phyloP scores from a whole-genome alignment of 2,797 vertebrate species.

The Phrynocephalus vlangalii region DNA sequence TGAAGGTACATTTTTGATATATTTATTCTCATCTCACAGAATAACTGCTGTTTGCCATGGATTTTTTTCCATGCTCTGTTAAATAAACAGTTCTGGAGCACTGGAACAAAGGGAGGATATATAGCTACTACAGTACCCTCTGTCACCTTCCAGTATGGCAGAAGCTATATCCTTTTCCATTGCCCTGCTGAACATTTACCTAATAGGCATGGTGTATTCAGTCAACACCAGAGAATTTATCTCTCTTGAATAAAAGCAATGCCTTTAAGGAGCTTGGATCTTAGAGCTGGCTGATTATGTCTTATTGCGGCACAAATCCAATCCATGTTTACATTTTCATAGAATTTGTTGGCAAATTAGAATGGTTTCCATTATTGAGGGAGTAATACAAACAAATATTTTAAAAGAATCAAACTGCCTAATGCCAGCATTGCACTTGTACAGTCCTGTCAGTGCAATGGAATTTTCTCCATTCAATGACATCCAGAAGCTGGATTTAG shows the following conservation, averaged over 20 bases:
- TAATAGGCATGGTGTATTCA: too few species aligned
- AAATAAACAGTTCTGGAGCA: background rate
- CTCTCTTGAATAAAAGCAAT: too few species aligned
- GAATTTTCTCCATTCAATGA: too few species aligned
- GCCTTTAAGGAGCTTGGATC: background rate
- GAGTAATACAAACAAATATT: too few species aligned
- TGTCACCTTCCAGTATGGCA: background rate
- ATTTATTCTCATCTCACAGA: background rate
- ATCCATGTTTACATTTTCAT: background rate
- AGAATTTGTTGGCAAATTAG: background rate
- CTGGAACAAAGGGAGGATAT: background rate
- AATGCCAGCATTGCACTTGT: too few species aligned
- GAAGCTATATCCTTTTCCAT: background rate
- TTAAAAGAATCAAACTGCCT: too few species aligned
- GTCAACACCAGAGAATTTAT: too few species aligned
- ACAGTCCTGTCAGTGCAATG: too few species aligned
- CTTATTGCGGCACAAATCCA: background rate
- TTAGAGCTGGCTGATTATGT: background rate
- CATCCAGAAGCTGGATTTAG: background rate
- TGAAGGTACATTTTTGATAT: slow-evolving; percentile 66
- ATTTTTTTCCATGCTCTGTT: background rate
- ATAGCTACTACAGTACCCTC: background rate
- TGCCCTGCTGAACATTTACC: too few species aligned
- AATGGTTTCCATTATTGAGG: background rate
- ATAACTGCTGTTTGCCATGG: background rate